These are phyloP conservation scores for Amphimedon queenslandica DNA, from an alignment of 37 sponge, comb jelly and placozoan genomes.

Conservation along the genomic window DNA sequence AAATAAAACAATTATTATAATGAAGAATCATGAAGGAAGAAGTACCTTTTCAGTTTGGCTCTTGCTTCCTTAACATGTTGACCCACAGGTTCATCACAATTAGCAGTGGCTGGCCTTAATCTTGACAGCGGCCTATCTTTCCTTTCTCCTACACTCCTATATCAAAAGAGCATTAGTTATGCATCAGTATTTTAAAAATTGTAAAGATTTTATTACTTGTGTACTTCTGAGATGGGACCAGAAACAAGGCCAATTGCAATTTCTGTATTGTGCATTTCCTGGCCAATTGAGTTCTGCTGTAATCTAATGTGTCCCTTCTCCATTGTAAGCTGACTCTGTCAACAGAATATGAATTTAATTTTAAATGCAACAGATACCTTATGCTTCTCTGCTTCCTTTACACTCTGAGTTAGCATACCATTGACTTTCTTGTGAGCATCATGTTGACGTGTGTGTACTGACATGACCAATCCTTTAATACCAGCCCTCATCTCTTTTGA, in stretches of 20 bases:
- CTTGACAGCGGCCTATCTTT: slow-evolving; percentile 38
- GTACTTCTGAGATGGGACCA: slow-evolving; percentile 50
- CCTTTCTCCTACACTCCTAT: slow-evolving; percentile 55
- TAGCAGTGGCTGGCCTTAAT: slow-evolving; percentile 40
- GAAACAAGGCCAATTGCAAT: slow-evolving; percentile 39
- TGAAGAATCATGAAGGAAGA: background rate
- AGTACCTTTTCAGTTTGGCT: slow-evolving; percentile 39
- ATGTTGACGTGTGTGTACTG: slow-evolving; percentile 7
- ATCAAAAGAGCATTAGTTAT: background rate
- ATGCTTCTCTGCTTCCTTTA: slow-evolving; percentile 17
- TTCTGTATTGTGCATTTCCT: slow-evolving; percentile 40
- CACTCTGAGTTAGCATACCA: slow-evolving; percentile 10
- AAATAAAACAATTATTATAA: background rate
- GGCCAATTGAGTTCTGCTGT: slow-evolving; percentile 22
- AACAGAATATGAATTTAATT: background rate
- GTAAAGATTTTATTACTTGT: slow-evolving; percentile 29
- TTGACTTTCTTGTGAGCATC: slow-evolving; percentile 36
- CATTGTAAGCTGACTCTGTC: slow-evolving; percentile 28
- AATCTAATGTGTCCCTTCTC: slow-evolving; percentile 41
- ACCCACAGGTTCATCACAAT: slow-evolving; percentile 40
- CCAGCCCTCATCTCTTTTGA: slow-evolving; percentile 17
- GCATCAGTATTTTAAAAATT: background rate
- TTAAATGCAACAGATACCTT: background rate
- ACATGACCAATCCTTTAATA: slow-evolving; percentile 26
- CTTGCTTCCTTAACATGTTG: slow-evolving; percentile 17